Evolutionary conservation across 2,888 invertebrate genomes (phyloP).

Genomic region (Acleris literana): DNA sequence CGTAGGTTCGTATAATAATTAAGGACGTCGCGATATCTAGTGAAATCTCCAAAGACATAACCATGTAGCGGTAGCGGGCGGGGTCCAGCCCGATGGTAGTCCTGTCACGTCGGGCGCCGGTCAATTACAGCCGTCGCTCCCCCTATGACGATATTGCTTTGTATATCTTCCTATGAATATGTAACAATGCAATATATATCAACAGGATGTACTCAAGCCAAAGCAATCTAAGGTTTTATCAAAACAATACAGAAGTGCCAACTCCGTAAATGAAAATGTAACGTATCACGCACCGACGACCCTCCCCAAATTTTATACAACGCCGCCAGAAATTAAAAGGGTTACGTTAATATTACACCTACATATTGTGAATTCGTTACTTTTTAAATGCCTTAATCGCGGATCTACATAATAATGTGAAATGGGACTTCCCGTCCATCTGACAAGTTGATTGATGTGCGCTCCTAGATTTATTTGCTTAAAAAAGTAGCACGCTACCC

Average conservation of each 20-base stretch:
- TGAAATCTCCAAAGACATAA: slow-evolving; percentile 78
- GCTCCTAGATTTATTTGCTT: slow-evolving; percentile 78
- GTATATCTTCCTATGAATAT: slow-evolving; percentile 63
- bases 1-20: slow-evolving; percentile 54
- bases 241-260: slow-evolving; percentile 7
- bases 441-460: slow-evolving; percentile 81
- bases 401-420: slow-evolving; percentile 79
- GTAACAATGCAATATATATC: slow-evolving; percentile 43
- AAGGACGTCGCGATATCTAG: slow-evolving; percentile 78
- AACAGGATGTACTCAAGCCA: neutral
- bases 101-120: slow-evolving; percentile 75
- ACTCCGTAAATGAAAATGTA: slow-evolving; percentile 7
- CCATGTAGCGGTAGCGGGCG: slow-evolving; percentile 51
- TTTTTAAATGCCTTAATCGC: slow-evolving; percentile 75
- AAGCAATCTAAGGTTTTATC: slow-evolving; percentile 23
- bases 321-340: slow-evolving; percentile 54
- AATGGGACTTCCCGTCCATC: slow-evolving; percentile 77
- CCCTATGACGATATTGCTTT: slow-evolving; percentile 70
- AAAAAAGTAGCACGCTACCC: slow-evolving; percentile 74
- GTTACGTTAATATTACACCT: slow-evolving; percentile 62
- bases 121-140: slow-evolving; percentile 66
- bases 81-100: slow-evolving; percentile 70
- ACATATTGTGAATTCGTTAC: slow-evolving; percentile 73
- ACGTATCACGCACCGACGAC: slow-evolving; percentile 18
- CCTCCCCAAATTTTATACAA: slow-evolving; percentile 24